These are phyloP conservation scores for Spisula solida DNA, from an alignment of 2,888 invertebrate species.

Conservation along the genomic window DNA sequence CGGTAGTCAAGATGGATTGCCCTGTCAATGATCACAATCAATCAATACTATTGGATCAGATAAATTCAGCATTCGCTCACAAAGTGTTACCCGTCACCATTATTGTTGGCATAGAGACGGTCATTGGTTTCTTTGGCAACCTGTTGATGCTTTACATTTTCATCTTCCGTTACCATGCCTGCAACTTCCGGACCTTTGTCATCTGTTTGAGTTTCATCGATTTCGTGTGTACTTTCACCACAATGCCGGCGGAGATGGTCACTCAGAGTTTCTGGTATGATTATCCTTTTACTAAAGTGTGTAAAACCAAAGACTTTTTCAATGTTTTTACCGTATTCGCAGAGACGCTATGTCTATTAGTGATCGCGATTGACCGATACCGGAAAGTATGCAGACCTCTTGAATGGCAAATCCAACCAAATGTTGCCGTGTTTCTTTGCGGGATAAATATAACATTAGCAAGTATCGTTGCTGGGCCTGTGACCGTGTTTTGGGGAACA, in stretches of 20 bases:
- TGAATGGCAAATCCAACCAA: slow-evolving; percentile 51
- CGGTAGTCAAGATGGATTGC: neutral
- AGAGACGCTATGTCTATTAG: slow-evolving; percentile 44
- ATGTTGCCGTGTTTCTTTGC: slow-evolving; percentile 39
- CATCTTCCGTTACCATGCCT: slow-evolving; percentile 33
- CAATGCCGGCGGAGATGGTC: slow-evolving; percentile 55
- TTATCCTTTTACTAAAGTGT: slow-evolving; percentile 15
- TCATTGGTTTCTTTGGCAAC: slow-evolving; percentile 53
- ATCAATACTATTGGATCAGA: neutral
- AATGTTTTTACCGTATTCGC: slow-evolving; percentile 56
- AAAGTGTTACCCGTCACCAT: slow-evolving; percentile 41
- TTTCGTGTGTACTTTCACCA: slow-evolving; percentile 43
- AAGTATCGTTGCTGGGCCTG: slow-evolving; percentile 52
- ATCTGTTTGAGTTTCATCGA: slow-evolving; percentile 51
- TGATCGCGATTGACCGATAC: slow-evolving; percentile 50
- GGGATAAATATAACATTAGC: slow-evolving; percentile 33
- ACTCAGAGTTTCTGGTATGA: slow-evolving; percentile 55
- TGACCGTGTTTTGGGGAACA: slow-evolving; percentile 59
- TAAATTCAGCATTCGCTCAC: slow-evolving; percentile 26
- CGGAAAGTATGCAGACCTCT: slow-evolving; percentile 51
- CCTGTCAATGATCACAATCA: neutral
- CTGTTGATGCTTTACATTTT: slow-evolving; percentile 48
- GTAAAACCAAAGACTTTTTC: slow-evolving; percentile 58
- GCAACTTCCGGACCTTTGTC: slow-evolving; percentile 60
- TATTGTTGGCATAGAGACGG: slow-evolving; percentile 32